These are phyloP conservation scores for Antennarius maculatus DNA, from an alignment of 2,797 vertebrate genomes.

Conservation along the genomic window DNA sequence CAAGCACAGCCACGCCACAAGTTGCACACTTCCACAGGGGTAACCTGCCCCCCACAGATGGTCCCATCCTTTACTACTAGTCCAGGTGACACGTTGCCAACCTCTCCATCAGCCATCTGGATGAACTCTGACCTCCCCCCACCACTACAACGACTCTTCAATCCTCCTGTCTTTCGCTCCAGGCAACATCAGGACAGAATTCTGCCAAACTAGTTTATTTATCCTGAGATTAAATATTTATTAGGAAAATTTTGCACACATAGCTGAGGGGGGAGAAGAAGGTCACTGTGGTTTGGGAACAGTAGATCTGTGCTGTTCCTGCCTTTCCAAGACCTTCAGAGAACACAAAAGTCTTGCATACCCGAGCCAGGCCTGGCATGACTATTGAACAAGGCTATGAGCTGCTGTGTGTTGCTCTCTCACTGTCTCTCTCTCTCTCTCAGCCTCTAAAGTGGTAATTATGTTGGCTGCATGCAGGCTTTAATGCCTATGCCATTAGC, in stretches of 20 bases:
- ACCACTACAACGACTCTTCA: conserved; percentile 16
- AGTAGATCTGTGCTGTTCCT: conserved; percentile 42
- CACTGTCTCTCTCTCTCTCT: conserved; percentile 9
- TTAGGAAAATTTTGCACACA: conserved; percentile 58
- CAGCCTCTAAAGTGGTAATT: conserved; percentile 66
- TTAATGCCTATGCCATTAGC: conserved; percentile 74
- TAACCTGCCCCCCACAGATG: conserved; percentile 5
- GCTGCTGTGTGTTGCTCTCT: not conserved
- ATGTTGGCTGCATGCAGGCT: conserved; percentile 61
- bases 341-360: conserved; percentile 49
- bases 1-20: conserved; percentile 19
- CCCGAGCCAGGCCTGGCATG: conserved; percentile 46
- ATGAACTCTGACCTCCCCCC: conserved; percentile 47
- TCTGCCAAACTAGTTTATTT: conserved; percentile 53
- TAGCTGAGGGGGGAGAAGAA: conserved; percentile 22
- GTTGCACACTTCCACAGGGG: conserved; percentile 6
- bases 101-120: conserved; percentile 29
- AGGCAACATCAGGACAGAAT: conserved; percentile 40
- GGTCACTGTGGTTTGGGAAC: conserved; percentile 52
- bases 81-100: conserved; percentile 37
- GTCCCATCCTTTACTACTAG: conserved; percentile 5
- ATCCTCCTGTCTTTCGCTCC: conserved; percentile 20
- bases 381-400: conserved; percentile 34
- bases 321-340: conserved; percentile 42
- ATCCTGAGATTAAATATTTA: conserved; percentile 61